Evolutionary conservation across 2,888 invertebrate genomes (phyloP), one percentile per base, ranked within the genome.

Genomic region (Microdon myrmicae): DNA sequence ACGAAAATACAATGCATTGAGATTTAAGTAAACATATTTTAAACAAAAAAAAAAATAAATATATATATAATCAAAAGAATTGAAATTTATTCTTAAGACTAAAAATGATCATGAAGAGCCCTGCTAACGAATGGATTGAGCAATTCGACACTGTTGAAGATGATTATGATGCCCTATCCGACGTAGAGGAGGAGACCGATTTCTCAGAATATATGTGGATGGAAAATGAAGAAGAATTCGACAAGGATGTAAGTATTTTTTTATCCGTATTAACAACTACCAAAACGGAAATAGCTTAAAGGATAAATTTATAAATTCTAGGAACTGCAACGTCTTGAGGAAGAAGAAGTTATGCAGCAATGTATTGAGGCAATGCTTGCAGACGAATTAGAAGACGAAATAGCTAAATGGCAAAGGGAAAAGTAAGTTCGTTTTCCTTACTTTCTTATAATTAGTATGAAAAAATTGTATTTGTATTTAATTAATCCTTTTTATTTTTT

Each of bases 151-250:
- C 74, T 41, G 68, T 74, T 43, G 71, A 75, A 67, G 76, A 77
- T 45, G 78, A 78, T 37, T 74, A 77, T 53, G 78, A 79, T 53
- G 74, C 76, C 7, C 68, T 77, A 28, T 76, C 74, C 32, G 77
- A 77, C 59, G 67, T 75, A 35, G 74, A 74, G 41, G 75, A 77
- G 60, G 77, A 77, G 56, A 74, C 75, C 43, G 93, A 94, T 79
- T 94, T 94, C 77, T 89, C 91, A 0, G 94, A 94, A 73, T 94
- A 93, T 75, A 85, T 94, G 84, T 94, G 94, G 95, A 94, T 94
- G 94, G 94, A 94, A 75, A 90, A 93, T 72, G 90, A 94, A 73
- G 94, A 95, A 73, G 94, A 94, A 74, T 94, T 94, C 75, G 94
- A 95, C 73, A 90, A 91, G 79, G 90, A 92, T 85, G 94, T 92